phyloP scores from a whole-genome alignment of 2,797 vertebrate genomes.

The Spheniscus humboldti region DNA sequence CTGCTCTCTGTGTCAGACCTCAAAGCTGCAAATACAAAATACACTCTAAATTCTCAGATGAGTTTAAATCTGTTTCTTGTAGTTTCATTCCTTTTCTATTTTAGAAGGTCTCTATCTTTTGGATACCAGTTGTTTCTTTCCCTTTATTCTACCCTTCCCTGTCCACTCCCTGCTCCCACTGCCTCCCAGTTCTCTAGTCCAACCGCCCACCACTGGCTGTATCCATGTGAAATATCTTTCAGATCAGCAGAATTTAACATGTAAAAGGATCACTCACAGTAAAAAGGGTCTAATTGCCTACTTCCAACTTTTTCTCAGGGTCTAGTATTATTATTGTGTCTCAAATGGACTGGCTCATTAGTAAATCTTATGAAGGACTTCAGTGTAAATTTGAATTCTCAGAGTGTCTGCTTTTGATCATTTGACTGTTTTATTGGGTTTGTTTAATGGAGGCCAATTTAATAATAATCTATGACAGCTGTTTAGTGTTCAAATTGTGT shows the following conservation, averaged over 20 bases:
- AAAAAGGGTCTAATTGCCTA: background rate
- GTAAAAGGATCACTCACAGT: background rate
- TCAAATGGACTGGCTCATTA: background rate
- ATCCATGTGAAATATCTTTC: background rate
- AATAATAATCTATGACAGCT: background rate
- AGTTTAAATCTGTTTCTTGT: background rate
- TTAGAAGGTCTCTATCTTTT: background rate
- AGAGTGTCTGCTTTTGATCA: background rate
- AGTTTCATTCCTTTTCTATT: background rate
- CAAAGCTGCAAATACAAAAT: background rate
- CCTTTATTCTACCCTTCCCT: background rate
- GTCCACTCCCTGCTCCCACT: background rate
- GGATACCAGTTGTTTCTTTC: background rate
- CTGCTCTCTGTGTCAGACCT: background rate
- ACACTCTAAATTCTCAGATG: background rate
- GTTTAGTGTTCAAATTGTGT: background rate
- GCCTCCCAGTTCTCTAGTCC: background rate
- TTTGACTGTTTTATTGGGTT: background rate
- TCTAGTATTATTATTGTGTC: background rate
- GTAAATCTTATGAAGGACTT: background rate
- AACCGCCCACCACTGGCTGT: rapidly evolving
- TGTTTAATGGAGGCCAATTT: background rate
- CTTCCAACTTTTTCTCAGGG: background rate
- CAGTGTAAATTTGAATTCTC: background rate
- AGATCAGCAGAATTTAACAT: background rate